A percentile compares a stretch with the other conserved stretches of the same genome.
Evolutionary conservation across 2,797 vertebrate species (phyloP).

Genomic region (Amphiprion clarkii): DNA sequence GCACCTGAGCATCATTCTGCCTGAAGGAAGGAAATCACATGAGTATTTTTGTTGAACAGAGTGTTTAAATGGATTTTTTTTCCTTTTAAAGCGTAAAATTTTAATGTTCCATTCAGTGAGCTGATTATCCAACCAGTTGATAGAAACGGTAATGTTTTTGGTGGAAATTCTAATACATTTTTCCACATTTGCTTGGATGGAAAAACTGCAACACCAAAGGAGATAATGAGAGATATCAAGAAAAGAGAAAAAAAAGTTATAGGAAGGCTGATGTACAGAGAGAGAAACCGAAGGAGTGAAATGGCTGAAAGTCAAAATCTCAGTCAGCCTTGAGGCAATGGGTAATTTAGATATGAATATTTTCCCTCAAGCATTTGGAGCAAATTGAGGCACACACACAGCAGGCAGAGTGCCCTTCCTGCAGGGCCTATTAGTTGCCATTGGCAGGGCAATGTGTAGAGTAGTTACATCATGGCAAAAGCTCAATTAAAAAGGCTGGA

Average conservation of each 20-base stretch:
- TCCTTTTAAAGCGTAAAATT: background rate
- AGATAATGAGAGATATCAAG: conserved; percentile 21
- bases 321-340: conserved; percentile 60
- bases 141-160: background rate
- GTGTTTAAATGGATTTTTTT: no score
- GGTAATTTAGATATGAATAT: conserved; percentile 68
- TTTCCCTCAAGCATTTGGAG: conserved; percentile 51
- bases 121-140: no score
- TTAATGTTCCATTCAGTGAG: background rate
- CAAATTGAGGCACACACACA: conserved; percentile 51
- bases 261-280: conserved; percentile 15
- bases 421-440: conserved; percentile 59
- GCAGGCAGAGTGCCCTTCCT: conserved; percentile 56
- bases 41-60: no score
- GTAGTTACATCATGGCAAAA: conserved; percentile 31
- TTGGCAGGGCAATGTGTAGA: conserved; percentile 43
- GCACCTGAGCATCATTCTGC: no score
- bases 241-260: conserved; percentile 15
- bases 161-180: conserved; percentile 13
- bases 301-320: conserved; percentile 66
- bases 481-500: conserved; percentile 39
- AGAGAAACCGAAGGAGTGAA: background rate
- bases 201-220: conserved; percentile 15
- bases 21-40: no score
- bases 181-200: conserved; percentile 35